Conservation (phyloP, 2,888 invertebrate genomes). For the Dynastes grantii region DNA sequence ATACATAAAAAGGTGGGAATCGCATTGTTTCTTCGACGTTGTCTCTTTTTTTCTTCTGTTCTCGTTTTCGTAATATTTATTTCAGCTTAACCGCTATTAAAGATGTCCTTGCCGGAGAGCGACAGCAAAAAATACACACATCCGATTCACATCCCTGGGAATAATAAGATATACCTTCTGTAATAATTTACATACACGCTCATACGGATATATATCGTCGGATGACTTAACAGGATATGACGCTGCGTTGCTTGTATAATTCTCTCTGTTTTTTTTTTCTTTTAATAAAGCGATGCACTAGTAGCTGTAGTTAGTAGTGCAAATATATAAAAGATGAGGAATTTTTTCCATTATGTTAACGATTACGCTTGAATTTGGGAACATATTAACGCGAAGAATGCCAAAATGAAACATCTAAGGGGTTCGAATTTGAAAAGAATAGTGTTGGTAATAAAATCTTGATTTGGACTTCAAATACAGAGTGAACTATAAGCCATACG, state of each 20-base stretch:
- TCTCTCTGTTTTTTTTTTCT: conserved; percentile 1
- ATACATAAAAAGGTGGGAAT: conserved; percentile 2
- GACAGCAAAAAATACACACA: conserved; percentile 37
- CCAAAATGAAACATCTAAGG: too few relatives aligned
- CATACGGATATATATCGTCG: not conserved
- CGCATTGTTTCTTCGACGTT: not conserved
- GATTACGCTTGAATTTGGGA: too few relatives aligned
- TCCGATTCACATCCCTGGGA: conserved; percentile 45
- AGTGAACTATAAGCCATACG: too few relatives aligned
- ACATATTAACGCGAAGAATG: too few relatives aligned
- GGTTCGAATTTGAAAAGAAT: too few relatives aligned
- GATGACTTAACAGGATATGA: conserved; percentile 38
- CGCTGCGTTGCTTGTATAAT: not conserved
- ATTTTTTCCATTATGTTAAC: not conserved
- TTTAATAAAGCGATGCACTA: not conserved
- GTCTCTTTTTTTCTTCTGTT: too few relatives aligned
- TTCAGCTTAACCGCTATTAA: conserved; percentile 18
- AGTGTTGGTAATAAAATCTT: too few relatives aligned
- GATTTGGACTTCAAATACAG: too few relatives aligned
- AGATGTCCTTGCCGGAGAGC: conserved; percentile 32
- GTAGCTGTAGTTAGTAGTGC: not conserved
- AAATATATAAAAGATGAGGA: conserved; percentile 6
- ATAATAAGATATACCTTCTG: conserved; percentile 21
- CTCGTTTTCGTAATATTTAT: conserved; percentile 24
- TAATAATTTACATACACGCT: conserved; percentile 38